These are phyloP conservation scores for Capreolus pygargus DNA, from an alignment of 2,113 vertebrate species.

Conservation along the genomic window DNA sequence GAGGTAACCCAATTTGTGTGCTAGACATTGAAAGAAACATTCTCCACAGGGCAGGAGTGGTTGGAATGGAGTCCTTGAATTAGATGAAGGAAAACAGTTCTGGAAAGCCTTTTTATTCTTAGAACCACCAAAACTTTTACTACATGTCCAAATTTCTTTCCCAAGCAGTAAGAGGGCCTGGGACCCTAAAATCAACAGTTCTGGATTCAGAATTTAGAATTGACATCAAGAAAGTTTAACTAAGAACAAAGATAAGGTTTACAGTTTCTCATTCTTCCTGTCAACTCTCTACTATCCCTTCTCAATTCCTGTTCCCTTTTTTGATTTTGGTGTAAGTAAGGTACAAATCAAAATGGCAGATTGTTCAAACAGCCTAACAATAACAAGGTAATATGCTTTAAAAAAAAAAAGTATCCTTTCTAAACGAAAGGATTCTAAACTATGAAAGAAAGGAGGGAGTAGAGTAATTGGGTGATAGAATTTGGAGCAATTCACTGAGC, in stretches of 20 bases:
- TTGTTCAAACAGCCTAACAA: neutral
- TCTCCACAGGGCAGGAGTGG: neutral
- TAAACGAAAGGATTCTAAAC: neutral
- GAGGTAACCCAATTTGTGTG: neutral
- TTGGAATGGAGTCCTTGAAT: neutral
- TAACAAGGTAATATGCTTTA: neutral
- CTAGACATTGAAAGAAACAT: neutral
- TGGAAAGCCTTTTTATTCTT: neutral
- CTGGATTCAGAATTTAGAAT: neutral
- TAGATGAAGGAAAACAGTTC: neutral
- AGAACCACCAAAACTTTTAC: neutral
- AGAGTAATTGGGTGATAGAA: neutral
- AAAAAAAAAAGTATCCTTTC: neutral
- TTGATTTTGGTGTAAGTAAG: neutral
- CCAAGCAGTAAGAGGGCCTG: neutral
- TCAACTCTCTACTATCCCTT: neutral
- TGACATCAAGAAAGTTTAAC: neutral
- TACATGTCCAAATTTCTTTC: neutral
- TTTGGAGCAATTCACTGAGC: neutral
- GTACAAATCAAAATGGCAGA: neutral
- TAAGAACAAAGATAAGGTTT: neutral
- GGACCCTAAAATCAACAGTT: neutral
- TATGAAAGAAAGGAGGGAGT: neutral
- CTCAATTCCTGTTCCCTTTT: neutral
- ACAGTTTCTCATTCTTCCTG: neutral